Percentiles rank a stretch among this genome's conserved stretches.
Conservation (phyloP, 2,797 vertebrate genomes). For the Gallinago stenura region DNA sequence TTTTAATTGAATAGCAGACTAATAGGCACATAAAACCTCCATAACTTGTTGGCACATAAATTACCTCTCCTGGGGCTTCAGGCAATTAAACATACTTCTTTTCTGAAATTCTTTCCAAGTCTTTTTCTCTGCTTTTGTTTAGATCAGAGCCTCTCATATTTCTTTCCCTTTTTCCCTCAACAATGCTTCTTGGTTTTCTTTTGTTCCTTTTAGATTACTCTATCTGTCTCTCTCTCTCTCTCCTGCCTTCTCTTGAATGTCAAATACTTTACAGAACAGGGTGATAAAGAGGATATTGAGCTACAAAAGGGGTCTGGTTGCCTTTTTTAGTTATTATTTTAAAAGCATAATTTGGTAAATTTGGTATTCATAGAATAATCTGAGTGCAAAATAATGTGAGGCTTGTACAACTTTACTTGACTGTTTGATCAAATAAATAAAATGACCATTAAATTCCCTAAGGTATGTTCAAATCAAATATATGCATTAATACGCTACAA, state of each 20-base stretch:
- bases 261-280: not conserved
- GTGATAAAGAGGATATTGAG: not conserved
- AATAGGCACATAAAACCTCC: constrained; percentile 77
- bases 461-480: not conserved
- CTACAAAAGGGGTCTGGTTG: not conserved
- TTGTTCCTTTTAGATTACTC: not conserved
- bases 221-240: not conserved
- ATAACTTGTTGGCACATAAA: constrained; percentile 75
- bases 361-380: not conserved
- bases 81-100: constrained; percentile 71
- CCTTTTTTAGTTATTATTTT: not conserved
- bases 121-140: constrained; percentile 51
- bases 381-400: not conserved
- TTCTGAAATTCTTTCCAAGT: constrained; percentile 61
- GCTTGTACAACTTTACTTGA: not conserved
- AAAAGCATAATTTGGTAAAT: not conserved
- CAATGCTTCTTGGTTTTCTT: not conserved
- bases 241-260: not conserved
- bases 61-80: constrained; percentile 66
- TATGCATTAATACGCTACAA: not conserved
- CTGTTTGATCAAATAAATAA: not conserved
- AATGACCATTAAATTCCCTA: not conserved
- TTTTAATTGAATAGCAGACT: constrained; percentile 79
- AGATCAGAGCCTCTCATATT: not conserved
- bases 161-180: not conserved